Evolutionary conservation across 1,140 invertebrate genomes (phyloP).

Genomic region (Drosophila yakuba): DNA sequence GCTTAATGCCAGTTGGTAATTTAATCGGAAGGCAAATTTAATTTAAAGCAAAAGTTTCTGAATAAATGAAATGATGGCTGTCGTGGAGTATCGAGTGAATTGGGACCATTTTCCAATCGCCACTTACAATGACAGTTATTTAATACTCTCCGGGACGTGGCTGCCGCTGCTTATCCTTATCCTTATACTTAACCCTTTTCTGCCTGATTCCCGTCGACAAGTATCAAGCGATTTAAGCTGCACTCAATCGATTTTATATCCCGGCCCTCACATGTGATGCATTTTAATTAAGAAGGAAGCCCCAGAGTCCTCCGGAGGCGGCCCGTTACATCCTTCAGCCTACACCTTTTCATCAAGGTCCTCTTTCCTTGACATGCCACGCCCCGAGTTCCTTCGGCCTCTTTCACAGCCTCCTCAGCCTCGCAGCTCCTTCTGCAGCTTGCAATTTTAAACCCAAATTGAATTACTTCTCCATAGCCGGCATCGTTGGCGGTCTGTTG

Average conservation of each 20-base stretch:
- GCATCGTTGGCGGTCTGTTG: conserved; percentile 37
- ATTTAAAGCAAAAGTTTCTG: conserved; percentile 49
- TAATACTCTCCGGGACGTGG: conserved; percentile 38
- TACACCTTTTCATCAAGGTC: conserved; percentile 36
- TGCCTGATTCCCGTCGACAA: conserved; percentile 23
- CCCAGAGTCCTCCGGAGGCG: not conserved
- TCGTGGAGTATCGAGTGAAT: conserved; percentile 17
- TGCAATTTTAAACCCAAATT: conserved; percentile 82
- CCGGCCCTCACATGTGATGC: conserved; percentile 49
- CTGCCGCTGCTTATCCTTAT: not conserved
- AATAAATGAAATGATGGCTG: conserved; percentile 26
- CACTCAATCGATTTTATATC: conserved; percentile 70
- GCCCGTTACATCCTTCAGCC: conserved; percentile 3
- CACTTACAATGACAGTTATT: conserved; percentile 58
- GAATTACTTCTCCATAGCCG: conserved; percentile 61
- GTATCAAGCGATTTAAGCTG: conserved; percentile 52
- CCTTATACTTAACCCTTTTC: not conserved
- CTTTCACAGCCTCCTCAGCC: not conserved
- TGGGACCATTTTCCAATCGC: conserved; percentile 1
- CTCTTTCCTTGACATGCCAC: conserved; percentile 51
- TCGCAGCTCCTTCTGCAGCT: conserved; percentile 41
- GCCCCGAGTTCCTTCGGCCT: conserved; percentile 3
- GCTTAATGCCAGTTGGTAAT: conserved; percentile 50
- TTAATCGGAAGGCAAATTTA: conserved; percentile 78
- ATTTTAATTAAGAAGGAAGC: conserved; percentile 76